Evolutionary conservation across 2,797 vertebrate species (phyloP).

Genomic region (Amphiprion clarkii): DNA sequence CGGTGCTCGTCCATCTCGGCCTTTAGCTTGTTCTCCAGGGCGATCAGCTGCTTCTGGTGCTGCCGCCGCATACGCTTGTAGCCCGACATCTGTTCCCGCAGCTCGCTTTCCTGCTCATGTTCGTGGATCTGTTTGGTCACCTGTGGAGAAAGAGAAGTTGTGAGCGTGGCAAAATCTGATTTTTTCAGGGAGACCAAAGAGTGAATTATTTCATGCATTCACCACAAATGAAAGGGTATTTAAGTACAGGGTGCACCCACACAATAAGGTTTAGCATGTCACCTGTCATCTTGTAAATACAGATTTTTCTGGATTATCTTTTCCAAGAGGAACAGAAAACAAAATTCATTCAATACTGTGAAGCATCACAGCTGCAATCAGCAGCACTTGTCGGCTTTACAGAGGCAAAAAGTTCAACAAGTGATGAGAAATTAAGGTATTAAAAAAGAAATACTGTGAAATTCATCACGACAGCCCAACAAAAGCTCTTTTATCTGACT

Average conservation of each 20-base stretch:
- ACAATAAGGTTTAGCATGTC: not conserved
- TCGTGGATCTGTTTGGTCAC: slow-evolving; percentile 99
- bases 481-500: slow-evolving; percentile 65
- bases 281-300: not conserved
- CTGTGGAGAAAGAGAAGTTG: slow-evolving; percentile 74
- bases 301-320: not conserved
- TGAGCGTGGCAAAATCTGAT: fast-evolving
- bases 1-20: slow-evolving; percentile 99
- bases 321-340: slow-evolving; percentile 12
- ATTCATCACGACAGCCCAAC: slow-evolving; percentile 30
- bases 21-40: slow-evolving; percentile 99
- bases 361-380: slow-evolving; percentile 1
- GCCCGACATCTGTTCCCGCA: slow-evolving; percentile 99
- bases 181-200: not conserved
- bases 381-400: not conserved
- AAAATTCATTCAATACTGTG: not conserved
- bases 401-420: slow-evolving; percentile 16
- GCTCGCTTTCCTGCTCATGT: slow-evolving; percentile 99
- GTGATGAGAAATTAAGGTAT: slow-evolving; percentile 2
- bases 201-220: not conserved
- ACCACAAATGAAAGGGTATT: too few relatives aligned
- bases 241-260: not conserved
- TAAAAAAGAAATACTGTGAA: slow-evolving; percentile 20
- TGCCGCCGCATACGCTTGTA: slow-evolving; percentile 99
- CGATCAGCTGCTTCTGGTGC: slow-evolving; percentile 99